A percentile compares a stretch with the other conserved stretches of the same genome.
These are phyloP conservation scores for Portunus trituberculatus DNA, from an alignment of 1,140 invertebrate genomes.

Conservation along the genomic window DNA sequence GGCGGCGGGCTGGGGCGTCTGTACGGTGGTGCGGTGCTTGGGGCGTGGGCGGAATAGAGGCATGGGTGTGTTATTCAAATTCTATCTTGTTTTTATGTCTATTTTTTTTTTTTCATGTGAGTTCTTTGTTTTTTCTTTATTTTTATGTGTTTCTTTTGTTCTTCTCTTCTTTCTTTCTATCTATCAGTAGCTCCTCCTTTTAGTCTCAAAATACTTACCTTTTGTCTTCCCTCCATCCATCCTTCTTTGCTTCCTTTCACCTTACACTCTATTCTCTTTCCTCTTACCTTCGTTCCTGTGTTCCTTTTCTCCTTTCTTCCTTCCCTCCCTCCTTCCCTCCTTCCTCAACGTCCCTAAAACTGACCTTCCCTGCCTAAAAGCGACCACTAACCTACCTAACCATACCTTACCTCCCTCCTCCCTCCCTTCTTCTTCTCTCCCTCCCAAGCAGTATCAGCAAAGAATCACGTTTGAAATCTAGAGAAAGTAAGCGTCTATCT, in stretches of 20 bases:
- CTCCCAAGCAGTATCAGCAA: neutral
- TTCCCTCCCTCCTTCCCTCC: neutral
- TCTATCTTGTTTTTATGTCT: neutral
- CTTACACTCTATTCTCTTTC: too few relatives aligned
- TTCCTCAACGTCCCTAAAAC: neutral
- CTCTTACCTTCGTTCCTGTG: neutral
- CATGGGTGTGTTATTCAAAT: neutral
- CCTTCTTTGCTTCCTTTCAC: neutral
- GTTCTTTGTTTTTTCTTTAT: neutral
- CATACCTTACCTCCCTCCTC: neutral
- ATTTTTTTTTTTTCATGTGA: neutral
- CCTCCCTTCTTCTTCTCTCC: neutral
- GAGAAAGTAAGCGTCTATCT: neutral
- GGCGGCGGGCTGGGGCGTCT: too few relatives aligned
- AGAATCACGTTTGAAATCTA: neutral
- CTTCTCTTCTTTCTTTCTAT: neutral
- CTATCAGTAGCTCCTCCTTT: too few relatives aligned
- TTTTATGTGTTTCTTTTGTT: neutral
- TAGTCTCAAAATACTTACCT: neutral
- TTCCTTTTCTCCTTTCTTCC: neutral
- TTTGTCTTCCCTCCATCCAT: neutral
- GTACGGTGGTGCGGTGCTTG: too few relatives aligned
- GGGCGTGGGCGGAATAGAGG: neutral
- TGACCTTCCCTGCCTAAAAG: neutral
- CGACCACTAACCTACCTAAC: conserved; percentile 18